These are phyloP conservation scores for Xestia ashworthii DNA, from an alignment of 2,888 invertebrate species.

Conservation along the genomic window DNA sequence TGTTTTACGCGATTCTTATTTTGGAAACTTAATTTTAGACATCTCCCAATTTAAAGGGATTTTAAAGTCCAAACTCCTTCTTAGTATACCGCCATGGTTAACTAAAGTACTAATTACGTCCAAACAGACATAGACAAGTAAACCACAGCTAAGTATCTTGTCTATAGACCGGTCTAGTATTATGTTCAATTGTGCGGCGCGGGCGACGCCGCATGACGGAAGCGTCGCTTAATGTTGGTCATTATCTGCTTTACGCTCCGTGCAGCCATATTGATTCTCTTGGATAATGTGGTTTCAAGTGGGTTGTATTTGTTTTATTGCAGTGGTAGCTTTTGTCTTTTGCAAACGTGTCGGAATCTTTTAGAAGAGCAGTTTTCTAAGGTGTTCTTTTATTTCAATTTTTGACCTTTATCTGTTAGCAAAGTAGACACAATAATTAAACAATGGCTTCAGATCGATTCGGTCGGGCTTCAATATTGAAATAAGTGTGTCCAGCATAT, in stretches of 20 bases:
- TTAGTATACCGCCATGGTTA: not conserved
- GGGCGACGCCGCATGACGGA: slow-evolving; percentile 46
- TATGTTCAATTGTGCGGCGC: slow-evolving; percentile 54
- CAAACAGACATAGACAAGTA: not conserved
- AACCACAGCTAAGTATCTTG: slow-evolving; percentile 7
- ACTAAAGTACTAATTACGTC: not conserved
- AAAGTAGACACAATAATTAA: too few relatives aligned
- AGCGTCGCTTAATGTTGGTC: slow-evolving; percentile 35
- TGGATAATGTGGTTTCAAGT: not conserved
- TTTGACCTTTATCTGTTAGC: not conserved
- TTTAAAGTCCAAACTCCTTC: not conserved
- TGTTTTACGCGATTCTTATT: not conserved
- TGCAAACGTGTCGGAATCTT: not conserved
- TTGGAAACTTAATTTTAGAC: not conserved
- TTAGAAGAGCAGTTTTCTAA: not conserved
- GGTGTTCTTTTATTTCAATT: not conserved
- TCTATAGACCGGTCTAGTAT: slow-evolving; percentile 29
- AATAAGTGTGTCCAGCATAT: not conserved
- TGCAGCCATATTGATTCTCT: slow-evolving; percentile 36
- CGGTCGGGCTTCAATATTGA: too few relatives aligned
- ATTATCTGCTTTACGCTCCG: slow-evolving; percentile 37
- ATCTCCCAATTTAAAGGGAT: not conserved
- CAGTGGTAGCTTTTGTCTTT: not conserved
- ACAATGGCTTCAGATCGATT: too few relatives aligned
- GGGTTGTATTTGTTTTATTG: not conserved